phyloP scores from a whole-genome alignment of 2,888 invertebrate species.

The Ochropleura plecta region DNA sequence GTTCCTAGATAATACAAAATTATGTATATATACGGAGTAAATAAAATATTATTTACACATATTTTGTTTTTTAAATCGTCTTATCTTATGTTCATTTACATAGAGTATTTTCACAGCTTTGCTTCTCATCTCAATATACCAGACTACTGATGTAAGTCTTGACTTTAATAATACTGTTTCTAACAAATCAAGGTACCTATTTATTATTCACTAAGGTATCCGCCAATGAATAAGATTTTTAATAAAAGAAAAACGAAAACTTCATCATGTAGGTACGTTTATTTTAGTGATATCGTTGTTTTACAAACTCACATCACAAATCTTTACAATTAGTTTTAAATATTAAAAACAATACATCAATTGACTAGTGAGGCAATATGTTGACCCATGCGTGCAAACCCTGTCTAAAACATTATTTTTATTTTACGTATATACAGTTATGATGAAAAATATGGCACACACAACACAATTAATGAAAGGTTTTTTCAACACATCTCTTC shows the following conservation, averaged over 20 bases:
- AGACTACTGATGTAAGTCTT: background rate
- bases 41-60: slow-evolving; percentile 77
- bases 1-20: slow-evolving; percentile 71
- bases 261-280: slow-evolving; percentile 43
- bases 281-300: slow-evolving; percentile 60
- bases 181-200: background rate
- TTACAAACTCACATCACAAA: slow-evolving; percentile 52
- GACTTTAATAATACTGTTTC: background rate
- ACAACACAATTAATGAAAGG: slow-evolving; percentile 37
- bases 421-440: slow-evolving; percentile 52
- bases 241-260: background rate
- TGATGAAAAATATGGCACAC: slow-evolving; percentile 62
- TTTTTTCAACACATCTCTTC: slow-evolving; percentile 4
- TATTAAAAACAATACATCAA: slow-evolving; percentile 71
- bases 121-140: background rate
- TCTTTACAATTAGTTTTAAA: slow-evolving; percentile 58
- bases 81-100: background rate
- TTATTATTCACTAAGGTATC: too few species aligned
- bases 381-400: slow-evolving; percentile 67
- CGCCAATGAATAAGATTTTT: too few species aligned
- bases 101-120: background rate
- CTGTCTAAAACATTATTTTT: slow-evolving; percentile 65
- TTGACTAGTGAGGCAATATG: slow-evolving; percentile 80
- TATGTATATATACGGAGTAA: slow-evolving; percentile 74
- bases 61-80: slow-evolving; percentile 20